These are phyloP conservation scores for Papilio elwesi DNA, from an alignment of 2,888 invertebrate species.

Conservation along the genomic window DNA sequence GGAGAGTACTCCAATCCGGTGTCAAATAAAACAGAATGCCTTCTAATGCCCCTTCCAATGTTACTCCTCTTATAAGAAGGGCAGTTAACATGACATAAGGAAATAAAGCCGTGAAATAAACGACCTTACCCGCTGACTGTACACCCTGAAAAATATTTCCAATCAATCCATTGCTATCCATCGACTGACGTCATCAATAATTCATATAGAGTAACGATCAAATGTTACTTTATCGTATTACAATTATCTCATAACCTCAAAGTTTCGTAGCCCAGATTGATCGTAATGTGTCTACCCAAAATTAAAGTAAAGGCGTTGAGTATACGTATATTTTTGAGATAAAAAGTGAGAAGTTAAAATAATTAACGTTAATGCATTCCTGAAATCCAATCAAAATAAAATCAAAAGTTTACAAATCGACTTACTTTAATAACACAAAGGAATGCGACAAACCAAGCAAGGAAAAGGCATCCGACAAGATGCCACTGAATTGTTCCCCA, in stretches of 20 bases:
- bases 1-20: slow-evolving; percentile 88
- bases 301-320: too few relatives aligned
- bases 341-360: too few relatives aligned
- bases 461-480: slow-evolving; percentile 89
- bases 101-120: slow-evolving; percentile 89
- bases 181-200: slow-evolving; percentile 34
- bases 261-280: too few relatives aligned
- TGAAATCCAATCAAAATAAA: not conserved
- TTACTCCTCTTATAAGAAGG: slow-evolving; percentile 85
- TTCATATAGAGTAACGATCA: not conserved
- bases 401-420: slow-evolving; percentile 13
- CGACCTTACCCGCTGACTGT: slow-evolving; percentile 94
- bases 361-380: too few relatives aligned
- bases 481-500: slow-evolving; percentile 92
- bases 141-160: slow-evolving; percentile 85
- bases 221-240: not conserved
- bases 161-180: too few relatives aligned
- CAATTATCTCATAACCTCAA: too few relatives aligned
- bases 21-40: slow-evolving; percentile 90
- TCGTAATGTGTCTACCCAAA: too few relatives aligned
- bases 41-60: slow-evolving; percentile 87
- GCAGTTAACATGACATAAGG: slow-evolving; percentile 89
- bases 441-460: slow-evolving; percentile 93
- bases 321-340: too few relatives aligned
- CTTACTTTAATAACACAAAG: slow-evolving; percentile 91